A percentile compares a stretch with the other conserved stretches of the same genome.
phyloP scores from a whole-genome alignment of 2,888 invertebrate species.

The Hirudinaria manillensis region DNA sequence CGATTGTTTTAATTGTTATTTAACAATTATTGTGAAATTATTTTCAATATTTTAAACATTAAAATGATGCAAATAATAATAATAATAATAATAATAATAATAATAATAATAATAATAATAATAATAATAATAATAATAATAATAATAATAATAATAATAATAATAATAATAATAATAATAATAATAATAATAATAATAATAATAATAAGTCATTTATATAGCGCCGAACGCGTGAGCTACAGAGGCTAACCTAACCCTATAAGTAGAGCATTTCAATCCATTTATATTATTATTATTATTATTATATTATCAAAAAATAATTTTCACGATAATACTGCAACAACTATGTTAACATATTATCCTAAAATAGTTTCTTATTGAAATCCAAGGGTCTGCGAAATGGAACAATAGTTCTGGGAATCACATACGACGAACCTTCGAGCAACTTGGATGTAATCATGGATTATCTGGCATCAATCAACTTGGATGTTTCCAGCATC shows the following conservation, averaged over 20 bases:
- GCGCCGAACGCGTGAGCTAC: not conserved
- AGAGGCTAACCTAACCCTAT: not conserved
- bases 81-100: constrained; percentile 16
- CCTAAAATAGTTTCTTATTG: too few relatives aligned
- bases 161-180: constrained; percentile 11
- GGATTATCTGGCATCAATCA: not conserved
- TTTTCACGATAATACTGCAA: too few relatives aligned
- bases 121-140: not conserved
- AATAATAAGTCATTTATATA: too few relatives aligned
- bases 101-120: constrained; percentile 16
- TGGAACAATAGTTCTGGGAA: not conserved
- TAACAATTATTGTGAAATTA: too few relatives aligned
- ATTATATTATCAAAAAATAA: too few relatives aligned
- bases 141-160: constrained; percentile 3
- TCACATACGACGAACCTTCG: not conserved
- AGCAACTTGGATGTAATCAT: not conserved
- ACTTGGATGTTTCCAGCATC: not conserved
- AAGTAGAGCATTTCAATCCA: too few relatives aligned
- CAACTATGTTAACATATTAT: too few relatives aligned
- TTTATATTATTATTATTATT: too few relatives aligned
- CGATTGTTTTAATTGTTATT: too few relatives aligned
- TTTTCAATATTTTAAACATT: too few relatives aligned
- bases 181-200: not conserved
- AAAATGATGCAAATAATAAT: not conserved
- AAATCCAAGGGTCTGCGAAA: not conserved